Percentiles rank a stretch among this genome's conserved stretches.
Evolutionary conservation across 1,140 invertebrate species (phyloP).

Genomic region (Gryon sp.): DNA sequence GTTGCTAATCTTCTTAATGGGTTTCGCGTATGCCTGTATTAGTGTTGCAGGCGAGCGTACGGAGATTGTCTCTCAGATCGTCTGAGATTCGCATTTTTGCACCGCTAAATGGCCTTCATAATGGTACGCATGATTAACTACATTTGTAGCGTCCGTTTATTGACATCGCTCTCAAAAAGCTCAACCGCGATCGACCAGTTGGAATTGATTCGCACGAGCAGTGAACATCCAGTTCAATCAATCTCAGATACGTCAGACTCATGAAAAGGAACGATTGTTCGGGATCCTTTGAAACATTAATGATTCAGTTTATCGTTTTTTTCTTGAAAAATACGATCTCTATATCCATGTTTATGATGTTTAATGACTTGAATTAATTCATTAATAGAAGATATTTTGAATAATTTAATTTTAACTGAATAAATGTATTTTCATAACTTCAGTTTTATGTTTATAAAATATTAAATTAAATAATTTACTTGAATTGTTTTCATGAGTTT

Average conservation of each 20-base stretch:
- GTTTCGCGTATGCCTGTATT: constrained; percentile 69
- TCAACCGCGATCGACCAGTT: constrained; percentile 60
- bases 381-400: constrained; percentile 21
- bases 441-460: too few relatives aligned
- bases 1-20: constrained; percentile 72
- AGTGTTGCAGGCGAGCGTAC: constrained; percentile 48
- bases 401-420: too few relatives aligned
- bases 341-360: constrained; percentile 33
- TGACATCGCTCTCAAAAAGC: constrained; percentile 47
- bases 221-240: constrained; percentile 64
- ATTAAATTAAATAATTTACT: too few relatives aligned
- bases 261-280: constrained; percentile 49
- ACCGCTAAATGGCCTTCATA: constrained; percentile 62
- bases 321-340: constrained; percentile 11
- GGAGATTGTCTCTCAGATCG: constrained; percentile 40
- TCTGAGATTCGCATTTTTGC: constrained; percentile 37
- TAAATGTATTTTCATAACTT: too few relatives aligned
- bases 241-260: constrained; percentile 53
- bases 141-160: constrained; percentile 66
- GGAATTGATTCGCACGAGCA: constrained; percentile 67
- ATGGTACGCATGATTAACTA: constrained; percentile 70
- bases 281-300: constrained; percentile 38
- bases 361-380: constrained; percentile 14
- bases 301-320: constrained; percentile 29
- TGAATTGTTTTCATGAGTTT: too few relatives aligned